Base-by-base conservation (phyloP, 2,888 invertebrate species). In the Oscheius sp. region DNA sequence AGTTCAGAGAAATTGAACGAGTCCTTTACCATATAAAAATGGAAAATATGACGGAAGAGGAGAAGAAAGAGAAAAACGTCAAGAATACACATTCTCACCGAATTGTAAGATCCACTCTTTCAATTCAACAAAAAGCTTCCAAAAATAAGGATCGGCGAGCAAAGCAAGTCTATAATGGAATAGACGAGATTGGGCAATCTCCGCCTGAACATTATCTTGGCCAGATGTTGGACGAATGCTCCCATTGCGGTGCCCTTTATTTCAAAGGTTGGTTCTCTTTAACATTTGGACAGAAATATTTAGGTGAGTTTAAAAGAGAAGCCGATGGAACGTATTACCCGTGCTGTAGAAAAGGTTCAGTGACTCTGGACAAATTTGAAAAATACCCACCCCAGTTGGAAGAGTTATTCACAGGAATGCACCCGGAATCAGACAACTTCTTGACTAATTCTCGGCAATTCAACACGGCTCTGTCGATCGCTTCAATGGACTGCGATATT, bases 381-480 rank as follows among this genome's bases (percentile, higher is more conserved):
- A 20, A 65, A 20, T 70, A 55, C 33, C 65, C 70, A 1, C 27
- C 3, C 0, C 27, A 33, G 1, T 25, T 70, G 2, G 20, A 48
- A 29, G 15, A 48, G 6, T 58, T 70, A 17, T 48, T 64, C 29
- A 15, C 12, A 1, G 55, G 34, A 1, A 5, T 5, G 3, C 20
- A 45, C 27, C 23, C 70, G 5, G 17, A 17, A 23, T 20, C 37
- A 29, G 17, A 3, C 15, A 52, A 69, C 25, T 64, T 69, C 39
- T 31, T 23, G 8, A n/a, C n/a, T n/a, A n/a, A n/a, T n/a, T n/a
- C n/a, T n/a, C 37, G 76, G 1, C 61, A 67, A 3, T 73, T 42
- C 68, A 76, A 74, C 65, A 71, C 31, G 17, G 52, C 57, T 3
- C 31, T 72, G 0, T 61, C 74, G 10, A 55, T 71, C 29, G 76